Base-by-base conservation (phyloP, 2,797 vertebrate genomes). In the Cirrhinus mrigala region DNA sequence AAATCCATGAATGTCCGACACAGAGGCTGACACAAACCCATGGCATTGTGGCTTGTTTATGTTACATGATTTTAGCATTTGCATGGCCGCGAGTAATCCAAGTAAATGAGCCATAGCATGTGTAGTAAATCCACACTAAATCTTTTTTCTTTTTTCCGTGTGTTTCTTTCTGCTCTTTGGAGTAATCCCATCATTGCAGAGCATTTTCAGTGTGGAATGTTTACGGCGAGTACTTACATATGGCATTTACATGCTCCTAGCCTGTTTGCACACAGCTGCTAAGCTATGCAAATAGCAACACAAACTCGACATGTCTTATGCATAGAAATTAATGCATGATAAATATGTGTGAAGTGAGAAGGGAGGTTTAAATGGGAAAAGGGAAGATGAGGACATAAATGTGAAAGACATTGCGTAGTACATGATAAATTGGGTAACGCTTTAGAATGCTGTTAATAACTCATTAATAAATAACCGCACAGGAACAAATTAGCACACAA, bases 71-170 rank as follows among this genome's bases (percentile, higher is more conserved):
- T 87, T 79, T 52, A 58, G 64, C 54, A 44, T 79, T 73, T 64
- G 44, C 46, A 56, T 46, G 54, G 12, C 40, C 70, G 44, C 1
- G 68, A 81, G 81, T 44, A 68, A 79, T 64, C 62, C 82, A 37
- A 81, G 70, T 60, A 83, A 89, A 89, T 87, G 83, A 85, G 80
- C 74, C 69, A 62, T 85, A 77, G 44, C 82, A 8, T 75, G 77
- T 86, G 54, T 48, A 27, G 48, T 54, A 86, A 87, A 88, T 71
- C 78, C 87, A 82, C 56, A 58, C 87, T 33, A 79, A 83, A 87
- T 56, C 71, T 75, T 81, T 69, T 33, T 85, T 75, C 48, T 54
- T 16, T 54, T 71, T 77, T 75, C 14, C 68, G 5, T 50, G 62
- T 68, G 66, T 77, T 71, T 81, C 29, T 64, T 66, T 62, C 46